These are phyloP conservation scores for Penelope pileata DNA, from an alignment of 2,113 vertebrate species.

Conservation along the genomic window DNA sequence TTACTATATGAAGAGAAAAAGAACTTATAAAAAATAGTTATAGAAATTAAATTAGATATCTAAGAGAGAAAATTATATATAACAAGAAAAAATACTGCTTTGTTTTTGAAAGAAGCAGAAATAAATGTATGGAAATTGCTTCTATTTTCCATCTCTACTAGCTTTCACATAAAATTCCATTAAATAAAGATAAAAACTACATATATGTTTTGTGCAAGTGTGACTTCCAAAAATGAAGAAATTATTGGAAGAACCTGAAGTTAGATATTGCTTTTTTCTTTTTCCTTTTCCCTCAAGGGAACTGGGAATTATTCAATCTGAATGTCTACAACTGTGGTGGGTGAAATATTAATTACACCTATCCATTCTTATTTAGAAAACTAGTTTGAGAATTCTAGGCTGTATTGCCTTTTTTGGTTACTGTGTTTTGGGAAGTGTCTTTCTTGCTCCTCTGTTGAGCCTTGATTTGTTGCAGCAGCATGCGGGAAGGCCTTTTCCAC, in stretches of 20 bases:
- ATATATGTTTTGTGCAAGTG: background rate
- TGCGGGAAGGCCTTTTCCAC: background rate
- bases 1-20: background rate
- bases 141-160: background rate
- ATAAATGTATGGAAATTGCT: conserved; percentile 47
- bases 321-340: background rate
- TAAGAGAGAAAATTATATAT: conserved; percentile 13
- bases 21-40: background rate
- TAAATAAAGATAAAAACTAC: conserved; percentile 21
- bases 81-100: conserved; percentile 3
- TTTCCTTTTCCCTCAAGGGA: background rate
- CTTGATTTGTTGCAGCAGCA: background rate
- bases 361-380: background rate
- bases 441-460: background rate
- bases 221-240: conserved; percentile 7
- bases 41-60: conserved; percentile 27
- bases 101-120: background rate
- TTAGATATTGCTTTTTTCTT: background rate
- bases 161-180: conserved; percentile 30
- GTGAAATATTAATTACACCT: conserved; percentile 2
- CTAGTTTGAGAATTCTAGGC: background rate
- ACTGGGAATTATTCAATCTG: background rate
- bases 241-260: background rate
- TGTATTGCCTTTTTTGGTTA: background rate
- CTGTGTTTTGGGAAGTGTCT: background rate